Evolutionary conservation across 2,797 vertebrate genomes (phyloP).

Genomic region (Eptatretus atami): DNA sequence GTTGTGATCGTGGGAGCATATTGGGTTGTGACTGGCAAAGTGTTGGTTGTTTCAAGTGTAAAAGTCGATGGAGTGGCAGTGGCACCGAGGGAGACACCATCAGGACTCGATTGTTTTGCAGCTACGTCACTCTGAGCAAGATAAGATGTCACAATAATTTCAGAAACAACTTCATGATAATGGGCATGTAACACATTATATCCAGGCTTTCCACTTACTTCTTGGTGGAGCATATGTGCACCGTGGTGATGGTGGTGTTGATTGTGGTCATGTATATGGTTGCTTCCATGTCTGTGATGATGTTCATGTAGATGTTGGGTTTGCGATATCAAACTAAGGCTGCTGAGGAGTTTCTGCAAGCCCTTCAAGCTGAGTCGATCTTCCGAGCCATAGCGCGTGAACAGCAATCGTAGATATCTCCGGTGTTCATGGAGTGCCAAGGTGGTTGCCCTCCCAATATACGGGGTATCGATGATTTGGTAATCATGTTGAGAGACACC

Average conservation of each 20-base stretch:
- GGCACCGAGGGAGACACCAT: no score
- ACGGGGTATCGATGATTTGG: not conserved
- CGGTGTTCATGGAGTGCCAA: slow-evolving; percentile 28
- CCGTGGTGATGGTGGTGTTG: slow-evolving; percentile 1
- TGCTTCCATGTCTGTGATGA: not conserved
- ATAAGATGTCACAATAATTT: no score
- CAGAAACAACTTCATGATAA: no score
- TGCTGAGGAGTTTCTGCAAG: slow-evolving; percentile 50
- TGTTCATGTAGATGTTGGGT: slow-evolving; percentile 3
- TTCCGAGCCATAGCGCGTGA: slow-evolving; percentile 44
- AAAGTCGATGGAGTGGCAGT: no score
- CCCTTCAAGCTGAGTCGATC: slow-evolving; percentile 50
- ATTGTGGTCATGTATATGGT: not conserved
- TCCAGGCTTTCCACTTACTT: no score
- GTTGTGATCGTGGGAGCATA: no score
- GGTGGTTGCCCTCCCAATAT: not conserved
- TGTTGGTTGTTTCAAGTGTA: no score
- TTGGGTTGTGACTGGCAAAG: no score
- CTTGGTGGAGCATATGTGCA: slow-evolving; percentile 1
- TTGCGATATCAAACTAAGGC: slow-evolving; percentile 29
- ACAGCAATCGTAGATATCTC: slow-evolving; percentile 68
- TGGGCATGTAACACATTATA: no score
- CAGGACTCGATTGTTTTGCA: no score
- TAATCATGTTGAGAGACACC: not conserved
- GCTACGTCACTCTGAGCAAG: no score